phyloP scores from a whole-genome alignment of 1,140 invertebrate species.

The Diachasmimorpha longicaudata region DNA sequence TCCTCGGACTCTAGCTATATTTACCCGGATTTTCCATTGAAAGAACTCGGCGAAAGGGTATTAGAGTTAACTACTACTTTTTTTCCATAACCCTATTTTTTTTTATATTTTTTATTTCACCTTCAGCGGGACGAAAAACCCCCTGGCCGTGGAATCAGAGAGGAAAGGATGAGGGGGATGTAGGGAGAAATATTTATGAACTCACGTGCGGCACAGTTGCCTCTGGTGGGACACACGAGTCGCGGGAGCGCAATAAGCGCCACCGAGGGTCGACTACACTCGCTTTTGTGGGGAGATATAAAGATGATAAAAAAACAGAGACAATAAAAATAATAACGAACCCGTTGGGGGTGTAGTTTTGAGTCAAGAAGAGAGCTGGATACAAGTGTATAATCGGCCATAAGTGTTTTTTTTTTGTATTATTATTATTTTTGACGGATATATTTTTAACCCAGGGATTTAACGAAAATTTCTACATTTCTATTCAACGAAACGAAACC shows the following conservation, averaged over 20 bases:
- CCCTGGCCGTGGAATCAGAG: background rate
- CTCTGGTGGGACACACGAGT: conserved; percentile 3
- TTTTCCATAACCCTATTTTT: conserved; percentile 1
- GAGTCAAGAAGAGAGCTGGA: conserved; percentile 1
- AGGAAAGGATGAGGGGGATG: background rate
- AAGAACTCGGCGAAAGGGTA: conserved; percentile 20
- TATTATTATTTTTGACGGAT: background rate
- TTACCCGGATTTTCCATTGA: conserved; percentile 25
- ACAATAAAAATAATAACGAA: conserved; percentile 17
- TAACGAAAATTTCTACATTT: conserved; percentile 19
- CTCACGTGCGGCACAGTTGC: conserved; percentile 11
- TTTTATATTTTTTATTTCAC: conserved; percentile 19
- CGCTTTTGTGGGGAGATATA: conserved; percentile 13
- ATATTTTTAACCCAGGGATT: conserved; percentile 21
- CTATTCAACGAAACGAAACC: conserved; percentile 2
- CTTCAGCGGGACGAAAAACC: background rate
- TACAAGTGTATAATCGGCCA: conserved; percentile 23
- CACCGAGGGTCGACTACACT: background rate
- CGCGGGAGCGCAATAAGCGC: conserved; percentile 22
- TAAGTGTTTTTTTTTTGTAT: conserved; percentile 11
- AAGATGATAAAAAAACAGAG: conserved; percentile 17
- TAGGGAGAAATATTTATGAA: conserved; percentile 24
- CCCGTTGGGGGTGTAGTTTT: background rate
- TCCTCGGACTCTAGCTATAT: conserved; percentile 8
- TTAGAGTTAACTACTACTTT: conserved; percentile 26